Base-by-base conservation (phyloP, 2,888 invertebrate genomes). In the Andrena dorsata region DNA sequence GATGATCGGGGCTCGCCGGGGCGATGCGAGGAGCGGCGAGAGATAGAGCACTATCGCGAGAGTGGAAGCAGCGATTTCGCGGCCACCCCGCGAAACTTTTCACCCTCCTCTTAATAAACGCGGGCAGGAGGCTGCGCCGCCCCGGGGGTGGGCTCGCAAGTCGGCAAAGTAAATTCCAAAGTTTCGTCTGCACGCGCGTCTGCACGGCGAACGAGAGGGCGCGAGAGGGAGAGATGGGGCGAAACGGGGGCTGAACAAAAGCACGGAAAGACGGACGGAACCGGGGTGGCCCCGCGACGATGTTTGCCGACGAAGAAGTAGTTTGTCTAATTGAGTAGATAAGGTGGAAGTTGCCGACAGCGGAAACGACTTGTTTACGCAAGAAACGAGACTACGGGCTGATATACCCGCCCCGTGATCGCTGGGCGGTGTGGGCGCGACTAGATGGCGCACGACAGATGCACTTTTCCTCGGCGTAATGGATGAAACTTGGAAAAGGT, bases 261-360 rank as follows among this genome's bases (percentile, higher is more conserved):
- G 72, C 66, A 30, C 26, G 64, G 60, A 63, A 66, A 49, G 71
- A 47, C 32, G 64, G 53, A 49, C 73, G 53, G 69, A 66, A 79
- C 58, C 26, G 61, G 63, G 61, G 61, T 71, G 32, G 28, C 72
- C 56, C 79, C 74, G 35, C 74, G 64, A 73, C 84, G 79, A 77
- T 87, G 83, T 88, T 90, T 89, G 84, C 82, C 82, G 70, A 75
- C 64, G 75, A 79, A 83, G 82, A 85, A 88, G 87, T 84, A 88
- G 88, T 89, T 88, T 86, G 86, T 89, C 84, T 87, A 90, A 91
- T 91, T 89, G 90, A 90, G 88, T 85, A 90, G 91, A 90, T 90
- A 90, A 91, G 87, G 74, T 82, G 74, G 83, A 87, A 84, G 76
- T 88, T 73, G 85, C 76, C 83, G 82, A 84, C 77, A 73, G 70